Conservation (phyloP, 1,140 invertebrate species). For the Eupristina koningsbergeri region DNA sequence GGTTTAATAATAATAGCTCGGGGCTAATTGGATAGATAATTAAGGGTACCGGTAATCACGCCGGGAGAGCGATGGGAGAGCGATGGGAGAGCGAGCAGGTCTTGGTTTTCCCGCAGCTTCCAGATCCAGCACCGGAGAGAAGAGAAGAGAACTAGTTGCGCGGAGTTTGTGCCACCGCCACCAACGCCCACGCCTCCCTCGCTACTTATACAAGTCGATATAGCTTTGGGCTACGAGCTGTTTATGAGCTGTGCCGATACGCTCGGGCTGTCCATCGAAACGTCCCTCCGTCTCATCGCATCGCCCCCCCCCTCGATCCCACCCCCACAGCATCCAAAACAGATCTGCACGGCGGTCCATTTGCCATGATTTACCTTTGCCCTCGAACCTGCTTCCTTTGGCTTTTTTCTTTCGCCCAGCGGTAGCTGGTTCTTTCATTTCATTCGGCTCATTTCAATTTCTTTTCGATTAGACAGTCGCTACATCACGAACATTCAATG, state of each 20-base stretch:
- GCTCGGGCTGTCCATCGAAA: constrained; percentile 64
- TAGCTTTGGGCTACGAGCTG: constrained; percentile 67
- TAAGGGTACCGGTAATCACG: constrained; percentile 74
- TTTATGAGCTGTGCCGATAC: constrained; percentile 65
- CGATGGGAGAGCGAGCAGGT: constrained; percentile 52
- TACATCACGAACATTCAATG: too few species aligned
- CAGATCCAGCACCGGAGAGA: too few species aligned
- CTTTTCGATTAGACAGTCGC: too few species aligned
- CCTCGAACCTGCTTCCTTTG: too few species aligned
- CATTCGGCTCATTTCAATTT: too few species aligned
- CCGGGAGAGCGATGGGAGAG: too few species aligned
- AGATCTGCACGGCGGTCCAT: neutral
- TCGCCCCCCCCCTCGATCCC: neutral
- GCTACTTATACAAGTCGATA: constrained; percentile 70
- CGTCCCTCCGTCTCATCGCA: constrained; percentile 56
- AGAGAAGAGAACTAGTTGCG: too few species aligned
- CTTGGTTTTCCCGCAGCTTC: neutral
- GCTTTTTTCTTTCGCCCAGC: too few species aligned
- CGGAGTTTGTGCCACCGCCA: neutral
- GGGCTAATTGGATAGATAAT: constrained; percentile 75
- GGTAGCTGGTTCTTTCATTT: too few species aligned
- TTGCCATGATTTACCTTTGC: neutral
- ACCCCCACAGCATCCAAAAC: too few species aligned
- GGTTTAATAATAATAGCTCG: constrained; percentile 74
- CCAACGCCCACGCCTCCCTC: constrained; percentile 59